phyloP scores from a whole-genome alignment of 2,113 vertebrate species.

The Syrrhaptes paradoxus region DNA sequence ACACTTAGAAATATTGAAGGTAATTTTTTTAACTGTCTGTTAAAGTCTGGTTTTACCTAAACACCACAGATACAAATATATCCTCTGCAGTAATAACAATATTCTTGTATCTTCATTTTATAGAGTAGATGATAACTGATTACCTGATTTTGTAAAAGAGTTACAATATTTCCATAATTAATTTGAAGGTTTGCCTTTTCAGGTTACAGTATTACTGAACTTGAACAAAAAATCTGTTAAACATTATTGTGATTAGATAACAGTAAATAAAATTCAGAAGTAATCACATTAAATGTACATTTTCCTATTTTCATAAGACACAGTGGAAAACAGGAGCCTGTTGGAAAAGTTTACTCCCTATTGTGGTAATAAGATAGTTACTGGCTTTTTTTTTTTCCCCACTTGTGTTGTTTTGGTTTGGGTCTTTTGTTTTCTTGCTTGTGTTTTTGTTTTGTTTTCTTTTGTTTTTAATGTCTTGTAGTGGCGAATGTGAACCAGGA shows the following conservation, averaged over 20 bases:
- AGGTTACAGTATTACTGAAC: neutral
- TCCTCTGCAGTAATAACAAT: neutral
- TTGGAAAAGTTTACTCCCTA: neutral
- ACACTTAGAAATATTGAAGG: neutral
- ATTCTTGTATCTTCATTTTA: neutral
- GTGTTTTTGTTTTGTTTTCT: neutral
- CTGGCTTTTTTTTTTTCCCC: neutral
- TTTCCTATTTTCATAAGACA: neutral
- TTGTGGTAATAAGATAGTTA: neutral
- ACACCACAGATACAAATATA: neutral
- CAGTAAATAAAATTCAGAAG: neutral
- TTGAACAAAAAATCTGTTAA: neutral
- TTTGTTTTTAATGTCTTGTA: neutral
- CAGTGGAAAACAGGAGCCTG: neutral
- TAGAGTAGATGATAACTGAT: neutral
- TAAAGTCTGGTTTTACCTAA: neutral
- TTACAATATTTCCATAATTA: neutral
- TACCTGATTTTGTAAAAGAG: neutral
- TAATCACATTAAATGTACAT: neutral
- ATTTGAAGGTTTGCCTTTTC: neutral
- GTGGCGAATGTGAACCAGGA: neutral
- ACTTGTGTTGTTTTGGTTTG: neutral
- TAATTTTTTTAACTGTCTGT: neutral
- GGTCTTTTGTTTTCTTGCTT: neutral
- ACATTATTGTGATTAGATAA: neutral